phyloP scores from a whole-genome alignment of 2,797 vertebrate species.

The Avahi laniger region DNA sequence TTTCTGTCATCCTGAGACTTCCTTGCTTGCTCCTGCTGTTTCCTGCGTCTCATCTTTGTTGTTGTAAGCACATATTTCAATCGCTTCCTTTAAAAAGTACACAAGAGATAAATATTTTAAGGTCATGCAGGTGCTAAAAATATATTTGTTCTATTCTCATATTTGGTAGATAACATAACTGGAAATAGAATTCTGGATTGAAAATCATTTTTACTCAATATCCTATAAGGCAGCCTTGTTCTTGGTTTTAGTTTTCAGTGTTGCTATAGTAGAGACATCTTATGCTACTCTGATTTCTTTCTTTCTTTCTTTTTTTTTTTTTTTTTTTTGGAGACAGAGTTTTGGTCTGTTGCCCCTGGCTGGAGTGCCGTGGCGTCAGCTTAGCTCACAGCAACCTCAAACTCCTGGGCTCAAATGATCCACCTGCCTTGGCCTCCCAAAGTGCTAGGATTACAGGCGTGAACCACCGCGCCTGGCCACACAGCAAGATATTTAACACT shows the following conservation, averaged over 20 bases:
- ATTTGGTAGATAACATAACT: background rate
- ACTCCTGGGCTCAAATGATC: background rate
- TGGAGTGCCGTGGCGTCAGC: background rate
- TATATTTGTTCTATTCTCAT: background rate
- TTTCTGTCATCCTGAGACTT: background rate
- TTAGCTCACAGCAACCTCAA: background rate
- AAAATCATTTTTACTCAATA: background rate
- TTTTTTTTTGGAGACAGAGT: background rate
- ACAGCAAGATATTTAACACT: background rate
- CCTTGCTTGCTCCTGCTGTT: background rate
- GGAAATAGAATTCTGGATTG: background rate
- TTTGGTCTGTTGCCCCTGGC: background rate
- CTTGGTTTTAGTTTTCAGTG: background rate
- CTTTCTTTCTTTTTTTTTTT: background rate
- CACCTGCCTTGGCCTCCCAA: background rate
- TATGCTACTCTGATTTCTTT: background rate
- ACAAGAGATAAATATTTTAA: background rate
- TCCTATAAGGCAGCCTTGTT: background rate
- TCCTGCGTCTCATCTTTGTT: background rate
- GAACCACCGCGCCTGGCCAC: background rate
- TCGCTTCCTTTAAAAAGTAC: background rate
- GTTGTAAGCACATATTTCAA: background rate
- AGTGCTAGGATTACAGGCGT: background rate
- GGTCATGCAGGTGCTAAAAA: background rate
- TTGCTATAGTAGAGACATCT: background rate